Conservation (phyloP, 1,140 invertebrate species). For the Mercenaria mercenaria region DNA sequence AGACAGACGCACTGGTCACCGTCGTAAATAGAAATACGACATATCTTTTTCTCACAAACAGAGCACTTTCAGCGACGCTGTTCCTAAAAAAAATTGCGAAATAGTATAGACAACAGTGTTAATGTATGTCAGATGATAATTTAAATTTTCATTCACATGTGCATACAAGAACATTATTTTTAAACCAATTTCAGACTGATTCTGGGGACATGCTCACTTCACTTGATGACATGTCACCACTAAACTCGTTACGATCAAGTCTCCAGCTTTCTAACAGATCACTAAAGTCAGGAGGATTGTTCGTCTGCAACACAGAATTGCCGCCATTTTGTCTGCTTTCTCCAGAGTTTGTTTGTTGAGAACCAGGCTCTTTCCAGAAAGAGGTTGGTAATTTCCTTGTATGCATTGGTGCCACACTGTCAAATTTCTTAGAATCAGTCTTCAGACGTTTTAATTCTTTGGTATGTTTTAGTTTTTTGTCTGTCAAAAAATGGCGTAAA, state of each 20-base stretch:
- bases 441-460: slow-evolving; percentile 74
- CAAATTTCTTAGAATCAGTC: slow-evolving; percentile 71
- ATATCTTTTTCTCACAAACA: too few relatives aligned
- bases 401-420: slow-evolving; percentile 78
- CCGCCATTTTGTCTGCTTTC: slow-evolving; percentile 24
- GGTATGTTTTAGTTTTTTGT: slow-evolving; percentile 71
- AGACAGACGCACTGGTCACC: too few relatives aligned
- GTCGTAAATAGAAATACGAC: too few relatives aligned
- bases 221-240: slow-evolving; percentile 75
- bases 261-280: slow-evolving; percentile 82
- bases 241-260: slow-evolving; percentile 69
- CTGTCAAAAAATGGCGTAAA: slow-evolving; percentile 69
- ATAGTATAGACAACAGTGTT: too few relatives aligned
- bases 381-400: slow-evolving; percentile 79
- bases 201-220: slow-evolving; percentile 74
- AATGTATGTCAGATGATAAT: too few relatives aligned
- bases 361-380: slow-evolving; percentile 80
- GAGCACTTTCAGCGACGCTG: too few relatives aligned
- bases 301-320: slow-evolving; percentile 39
- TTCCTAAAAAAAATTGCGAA: too few relatives aligned
- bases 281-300: slow-evolving; percentile 81
- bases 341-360: slow-evolving; percentile 34
- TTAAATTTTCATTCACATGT: too few relatives aligned
- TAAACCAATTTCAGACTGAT: slow-evolving; percentile 39
- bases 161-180: too few relatives aligned